These are phyloP conservation scores for Manis javanica DNA, from an alignment of 2,797 vertebrate genomes.

Conservation along the genomic window DNA sequence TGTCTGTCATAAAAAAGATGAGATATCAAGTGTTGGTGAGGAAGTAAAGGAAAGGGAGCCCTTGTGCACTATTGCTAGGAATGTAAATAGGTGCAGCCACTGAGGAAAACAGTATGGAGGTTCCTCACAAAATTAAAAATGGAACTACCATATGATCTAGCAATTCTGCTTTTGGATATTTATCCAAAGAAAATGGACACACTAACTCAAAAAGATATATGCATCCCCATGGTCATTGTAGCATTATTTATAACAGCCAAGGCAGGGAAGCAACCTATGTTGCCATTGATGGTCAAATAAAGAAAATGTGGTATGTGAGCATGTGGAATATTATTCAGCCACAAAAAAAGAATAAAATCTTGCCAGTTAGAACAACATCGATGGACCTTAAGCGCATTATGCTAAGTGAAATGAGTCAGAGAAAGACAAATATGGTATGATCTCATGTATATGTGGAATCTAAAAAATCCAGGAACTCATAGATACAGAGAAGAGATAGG, in stretches of 20 bases:
- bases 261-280: background rate
- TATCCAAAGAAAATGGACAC: background rate
- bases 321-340: background rate
- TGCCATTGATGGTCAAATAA: background rate
- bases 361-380: background rate
- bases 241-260: background rate
- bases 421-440: background rate
- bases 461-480: background rate
- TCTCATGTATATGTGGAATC: background rate
- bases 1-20: background rate
- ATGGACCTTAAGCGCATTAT: background rate
- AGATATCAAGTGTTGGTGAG: background rate
- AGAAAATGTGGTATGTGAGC: background rate
- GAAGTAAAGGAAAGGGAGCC: background rate
- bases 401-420: background rate
- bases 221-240: background rate
- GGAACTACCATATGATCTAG: background rate
- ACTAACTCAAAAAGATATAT: background rate
- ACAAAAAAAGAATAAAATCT: background rate
- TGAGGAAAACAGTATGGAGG: background rate
- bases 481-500: background rate
- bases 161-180: background rate
- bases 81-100: background rate
- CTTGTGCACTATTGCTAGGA: background rate
- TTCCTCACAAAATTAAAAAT: background rate